Evolutionary conservation across 2,797 vertebrate species (phyloP).

Genomic region (Propithecus perrieri): DNA sequence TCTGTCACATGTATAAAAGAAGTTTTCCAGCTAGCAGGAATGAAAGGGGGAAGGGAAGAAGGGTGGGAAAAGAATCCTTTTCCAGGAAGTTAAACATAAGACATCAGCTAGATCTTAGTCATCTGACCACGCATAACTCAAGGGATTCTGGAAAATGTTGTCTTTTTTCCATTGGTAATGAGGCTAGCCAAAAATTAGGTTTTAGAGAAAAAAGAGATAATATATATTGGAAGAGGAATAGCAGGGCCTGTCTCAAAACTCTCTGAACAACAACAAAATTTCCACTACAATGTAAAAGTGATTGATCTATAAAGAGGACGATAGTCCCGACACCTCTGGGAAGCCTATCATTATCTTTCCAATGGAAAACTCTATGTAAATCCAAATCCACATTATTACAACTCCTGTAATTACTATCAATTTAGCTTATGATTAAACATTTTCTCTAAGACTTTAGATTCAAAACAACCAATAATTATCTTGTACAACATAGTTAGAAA

Average conservation of each 20-base stretch:
- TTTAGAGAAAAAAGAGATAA: background rate
- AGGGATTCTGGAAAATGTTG: background rate
- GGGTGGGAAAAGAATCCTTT: background rate
- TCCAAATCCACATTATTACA: constrained; percentile 16
- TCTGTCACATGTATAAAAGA: background rate
- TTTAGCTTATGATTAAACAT: constrained; percentile 70
- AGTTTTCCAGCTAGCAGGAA: background rate
- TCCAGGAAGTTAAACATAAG: background rate
- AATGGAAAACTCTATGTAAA: constrained; percentile 12
- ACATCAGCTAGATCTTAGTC: background rate
- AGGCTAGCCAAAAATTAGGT: background rate
- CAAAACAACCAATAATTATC: constrained; percentile 72
- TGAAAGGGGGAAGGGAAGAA: background rate
- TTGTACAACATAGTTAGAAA: constrained; percentile 53
- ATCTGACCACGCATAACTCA: background rate
- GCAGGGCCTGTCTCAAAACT: background rate
- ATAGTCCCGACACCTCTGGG: background rate
- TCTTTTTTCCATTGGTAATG: background rate
- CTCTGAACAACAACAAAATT: background rate
- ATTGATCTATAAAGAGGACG: background rate
- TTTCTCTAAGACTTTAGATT: constrained; percentile 61
- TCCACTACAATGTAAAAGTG: background rate
- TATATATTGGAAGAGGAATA: background rate
- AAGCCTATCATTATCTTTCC: background rate
- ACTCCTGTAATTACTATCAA: constrained; percentile 56